Evolutionary conservation across 2,797 vertebrate genomes (phyloP).

Genomic region (Hippopotamyrus pictus): DNA sequence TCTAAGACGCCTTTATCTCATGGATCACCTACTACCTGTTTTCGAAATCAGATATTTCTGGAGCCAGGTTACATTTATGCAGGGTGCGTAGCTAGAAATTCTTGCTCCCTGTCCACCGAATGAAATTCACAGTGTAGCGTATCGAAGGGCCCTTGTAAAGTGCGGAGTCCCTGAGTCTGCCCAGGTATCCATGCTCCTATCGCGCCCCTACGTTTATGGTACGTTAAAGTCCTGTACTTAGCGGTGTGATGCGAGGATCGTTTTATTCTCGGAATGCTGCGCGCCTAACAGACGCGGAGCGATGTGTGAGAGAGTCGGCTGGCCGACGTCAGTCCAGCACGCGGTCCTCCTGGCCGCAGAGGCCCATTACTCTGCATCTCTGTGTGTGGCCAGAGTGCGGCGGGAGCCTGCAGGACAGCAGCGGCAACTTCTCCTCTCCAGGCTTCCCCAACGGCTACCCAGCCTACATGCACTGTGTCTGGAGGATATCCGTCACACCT

Average conservation of each 20-base stretch:
- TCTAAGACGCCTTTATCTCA: background rate
- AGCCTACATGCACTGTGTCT: constrained; percentile 93
- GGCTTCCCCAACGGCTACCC: constrained; percentile 94
- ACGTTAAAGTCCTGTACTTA: background rate
- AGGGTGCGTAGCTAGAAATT: background rate
- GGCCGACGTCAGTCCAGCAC: background rate
- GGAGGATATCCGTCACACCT: constrained; percentile 95
- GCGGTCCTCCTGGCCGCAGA: background rate
- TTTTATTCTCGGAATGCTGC: background rate
- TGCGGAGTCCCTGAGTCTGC: background rate
- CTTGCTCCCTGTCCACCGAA: background rate
- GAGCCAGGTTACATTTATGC: background rate
- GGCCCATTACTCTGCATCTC: background rate
- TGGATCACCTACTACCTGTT: background rate
- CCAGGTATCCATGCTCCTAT: background rate
- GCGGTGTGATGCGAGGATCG: background rate
- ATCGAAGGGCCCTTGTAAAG: background rate
- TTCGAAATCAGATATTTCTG: background rate
- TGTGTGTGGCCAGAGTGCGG: constrained; percentile 73
- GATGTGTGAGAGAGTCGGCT: background rate
- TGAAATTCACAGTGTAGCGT: background rate
- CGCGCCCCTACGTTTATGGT: background rate
- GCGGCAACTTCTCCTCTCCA: constrained; percentile 92
- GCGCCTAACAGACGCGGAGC: background rate
- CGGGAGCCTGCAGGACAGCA: constrained; percentile 91